Percentiles rank a stretch among this genome's conserved stretches.
Conservation (phyloP, 2,888 invertebrate genomes). For the Megalurothrips usitatus region DNA sequence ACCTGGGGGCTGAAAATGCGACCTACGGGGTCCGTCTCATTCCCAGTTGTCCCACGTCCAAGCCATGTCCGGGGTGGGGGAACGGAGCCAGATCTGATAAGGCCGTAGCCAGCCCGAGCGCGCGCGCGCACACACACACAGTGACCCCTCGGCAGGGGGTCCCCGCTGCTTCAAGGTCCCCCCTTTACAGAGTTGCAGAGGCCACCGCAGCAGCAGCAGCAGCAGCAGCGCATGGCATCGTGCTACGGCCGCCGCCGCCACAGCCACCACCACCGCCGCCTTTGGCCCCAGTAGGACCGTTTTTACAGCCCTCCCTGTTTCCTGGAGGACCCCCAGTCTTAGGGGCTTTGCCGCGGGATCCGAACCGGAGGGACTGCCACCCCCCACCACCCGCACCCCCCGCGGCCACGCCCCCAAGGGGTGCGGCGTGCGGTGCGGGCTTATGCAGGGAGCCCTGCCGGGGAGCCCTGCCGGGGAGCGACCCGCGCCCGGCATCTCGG, state of each 20-base stretch:
- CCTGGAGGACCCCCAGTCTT: slow-evolving; percentile 22
- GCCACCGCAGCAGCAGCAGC: background rate
- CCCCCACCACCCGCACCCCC: background rate
- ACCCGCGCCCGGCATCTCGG: too few species aligned
- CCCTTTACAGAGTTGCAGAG: slow-evolving; percentile 16
- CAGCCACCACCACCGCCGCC: background rate
- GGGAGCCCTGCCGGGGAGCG: too few species aligned
- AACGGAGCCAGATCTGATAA: background rate
- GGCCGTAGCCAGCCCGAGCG: background rate
- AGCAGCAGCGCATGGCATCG: background rate
- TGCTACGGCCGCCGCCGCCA: background rate
- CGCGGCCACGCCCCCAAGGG: background rate
- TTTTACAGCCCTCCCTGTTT: slow-evolving; percentile 22
- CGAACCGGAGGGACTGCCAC: slow-evolving; percentile 7
- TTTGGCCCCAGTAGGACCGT: background rate
- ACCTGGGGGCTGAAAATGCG: background rate
- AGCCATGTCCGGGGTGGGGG: background rate
- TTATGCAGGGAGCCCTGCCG: too few species aligned
- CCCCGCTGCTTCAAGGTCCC: background rate
- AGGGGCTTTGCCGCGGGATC: slow-evolving; percentile 18
- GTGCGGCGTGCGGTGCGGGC: background rate
- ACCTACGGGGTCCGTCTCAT: background rate
- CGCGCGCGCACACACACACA: background rate
- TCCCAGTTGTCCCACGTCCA: too few species aligned
- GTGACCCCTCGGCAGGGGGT: background rate